These are phyloP conservation scores for Cactoblastis cactorum DNA, from an alignment of 2,888 invertebrate species.

Conservation along the genomic window DNA sequence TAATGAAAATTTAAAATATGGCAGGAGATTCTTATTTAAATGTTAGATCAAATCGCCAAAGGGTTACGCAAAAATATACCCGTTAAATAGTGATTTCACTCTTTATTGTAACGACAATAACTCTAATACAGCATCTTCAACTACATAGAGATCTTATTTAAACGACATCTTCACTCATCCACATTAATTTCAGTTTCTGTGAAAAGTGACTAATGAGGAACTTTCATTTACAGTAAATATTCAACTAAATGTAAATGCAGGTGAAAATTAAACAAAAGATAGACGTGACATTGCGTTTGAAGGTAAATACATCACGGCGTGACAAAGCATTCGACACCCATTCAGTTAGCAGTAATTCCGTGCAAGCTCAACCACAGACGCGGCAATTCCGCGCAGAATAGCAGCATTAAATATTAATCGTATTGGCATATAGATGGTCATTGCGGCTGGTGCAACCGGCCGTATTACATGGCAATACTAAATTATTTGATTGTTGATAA, in stretches of 20 bases:
- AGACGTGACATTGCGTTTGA: slow-evolving; percentile 26
- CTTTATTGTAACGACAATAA: too few species aligned
- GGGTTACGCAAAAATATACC: too few species aligned
- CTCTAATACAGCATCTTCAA: too few species aligned
- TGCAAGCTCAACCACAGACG: slow-evolving; percentile 62
- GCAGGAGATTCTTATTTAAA: too few species aligned
- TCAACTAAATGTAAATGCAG: too few species aligned
- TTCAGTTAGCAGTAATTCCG: slow-evolving; percentile 66
- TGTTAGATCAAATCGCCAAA: too few species aligned
- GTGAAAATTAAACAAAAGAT: slow-evolving; percentile 13
- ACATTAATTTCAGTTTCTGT: too few species aligned
- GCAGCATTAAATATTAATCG: slow-evolving; percentile 73
- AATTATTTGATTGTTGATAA: slow-evolving; percentile 52
- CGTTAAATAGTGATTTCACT: too few species aligned
- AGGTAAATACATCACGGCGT: slow-evolving; percentile 33
- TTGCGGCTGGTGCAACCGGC: slow-evolving; percentile 41
- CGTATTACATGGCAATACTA: slow-evolving; percentile 45
- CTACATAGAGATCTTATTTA: too few species aligned
- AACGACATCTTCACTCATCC: too few species aligned
- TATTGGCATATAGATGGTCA: slow-evolving; percentile 69
- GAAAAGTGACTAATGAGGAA: background rate
- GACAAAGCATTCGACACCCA: slow-evolving; percentile 52
- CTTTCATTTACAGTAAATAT: background rate
- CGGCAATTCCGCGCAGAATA: slow-evolving; percentile 66
- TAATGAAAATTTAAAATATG: too few species aligned